Evolutionary conservation across 2,113 vertebrate species (phyloP).

Genomic region (Mastomys coucha): DNA sequence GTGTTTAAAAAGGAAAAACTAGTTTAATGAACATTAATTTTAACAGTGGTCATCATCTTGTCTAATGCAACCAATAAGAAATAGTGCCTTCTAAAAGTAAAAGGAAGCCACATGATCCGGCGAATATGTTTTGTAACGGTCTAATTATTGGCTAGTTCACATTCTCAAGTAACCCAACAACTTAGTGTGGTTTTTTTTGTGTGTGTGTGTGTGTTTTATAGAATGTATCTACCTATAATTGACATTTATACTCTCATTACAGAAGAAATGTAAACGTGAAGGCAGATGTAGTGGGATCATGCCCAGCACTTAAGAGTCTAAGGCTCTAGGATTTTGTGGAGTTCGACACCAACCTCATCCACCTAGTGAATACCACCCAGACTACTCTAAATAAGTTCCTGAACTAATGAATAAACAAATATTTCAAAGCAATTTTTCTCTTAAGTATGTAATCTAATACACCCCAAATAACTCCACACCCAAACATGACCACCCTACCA

Average conservation of each 20-base stretch:
- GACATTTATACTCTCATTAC: not conserved
- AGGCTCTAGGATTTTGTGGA: not conserved
- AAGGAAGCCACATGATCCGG: not conserved
- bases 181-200: not conserved
- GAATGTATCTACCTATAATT: not conserved
- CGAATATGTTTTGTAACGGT: not conserved
- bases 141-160: not conserved
- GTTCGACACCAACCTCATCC: not conserved
- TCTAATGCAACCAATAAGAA: not conserved
- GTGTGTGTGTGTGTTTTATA: not conserved
- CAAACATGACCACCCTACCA: not conserved
- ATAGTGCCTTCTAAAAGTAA: not conserved
- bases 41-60: not conserved
- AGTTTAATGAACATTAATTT: not conserved
- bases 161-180: conserved; percentile 27
- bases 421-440: not conserved
- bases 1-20: not conserved
- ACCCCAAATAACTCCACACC: not conserved
- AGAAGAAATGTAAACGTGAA: not conserved
- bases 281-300: not conserved
- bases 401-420: not conserved
- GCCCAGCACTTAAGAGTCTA: not conserved
- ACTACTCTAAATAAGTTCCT: not conserved
- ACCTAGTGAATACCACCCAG: not conserved
- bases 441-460: conserved; percentile 13